phyloP scores from a whole-genome alignment of 2,888 invertebrate genomes.

The Cheilosia scutellata region DNA sequence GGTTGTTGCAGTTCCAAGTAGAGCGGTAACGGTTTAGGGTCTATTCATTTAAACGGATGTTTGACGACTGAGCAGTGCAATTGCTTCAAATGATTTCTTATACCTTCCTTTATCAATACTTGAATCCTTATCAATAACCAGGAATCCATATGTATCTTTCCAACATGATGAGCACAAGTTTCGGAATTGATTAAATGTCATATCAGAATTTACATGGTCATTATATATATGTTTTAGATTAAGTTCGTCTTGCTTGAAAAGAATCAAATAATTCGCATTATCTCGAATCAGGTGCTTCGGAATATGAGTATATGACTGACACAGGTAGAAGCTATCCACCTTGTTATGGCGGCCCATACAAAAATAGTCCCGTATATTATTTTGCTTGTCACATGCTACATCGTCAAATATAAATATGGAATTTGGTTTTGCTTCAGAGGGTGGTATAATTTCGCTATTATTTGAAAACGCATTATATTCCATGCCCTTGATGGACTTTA shows the following conservation, averaged over 20 bases:
- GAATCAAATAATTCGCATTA: slow-evolving; percentile 80
- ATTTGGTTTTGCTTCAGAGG: slow-evolving; percentile 57
- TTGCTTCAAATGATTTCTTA: too few relatives aligned
- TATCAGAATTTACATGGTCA: too few relatives aligned
- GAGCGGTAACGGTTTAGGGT: too few relatives aligned
- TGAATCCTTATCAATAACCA: slow-evolving; percentile 74
- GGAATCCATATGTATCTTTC: slow-evolving; percentile 78
- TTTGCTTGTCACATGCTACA: slow-evolving; percentile 79
- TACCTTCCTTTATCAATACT: too few relatives aligned
- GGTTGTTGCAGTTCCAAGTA: too few relatives aligned
- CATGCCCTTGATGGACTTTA: slow-evolving; percentile 25
- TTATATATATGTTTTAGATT: slow-evolving; percentile 79
- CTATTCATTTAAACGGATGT: too few relatives aligned
- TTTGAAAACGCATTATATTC: slow-evolving; percentile 47
- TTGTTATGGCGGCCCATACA: slow-evolving; percentile 76
- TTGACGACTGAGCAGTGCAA: too few relatives aligned
- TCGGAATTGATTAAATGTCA: slow-evolving; percentile 75
- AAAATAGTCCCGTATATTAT: too few relatives aligned
- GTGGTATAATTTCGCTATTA: slow-evolving; percentile 35
- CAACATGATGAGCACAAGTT: slow-evolving; percentile 79
- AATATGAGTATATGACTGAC: slow-evolving; percentile 80
- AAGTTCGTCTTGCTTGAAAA: slow-evolving; percentile 80
- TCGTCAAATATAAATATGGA: slow-evolving; percentile 81
- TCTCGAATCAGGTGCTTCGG: slow-evolving; percentile 80
- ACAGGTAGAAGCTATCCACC: slow-evolving; percentile 80